Percentiles rank a stretch among this genome's conserved stretches.
phyloP scores from a whole-genome alignment of 2,113 vertebrate species.

The Lepisosteus oculatus region DNA sequence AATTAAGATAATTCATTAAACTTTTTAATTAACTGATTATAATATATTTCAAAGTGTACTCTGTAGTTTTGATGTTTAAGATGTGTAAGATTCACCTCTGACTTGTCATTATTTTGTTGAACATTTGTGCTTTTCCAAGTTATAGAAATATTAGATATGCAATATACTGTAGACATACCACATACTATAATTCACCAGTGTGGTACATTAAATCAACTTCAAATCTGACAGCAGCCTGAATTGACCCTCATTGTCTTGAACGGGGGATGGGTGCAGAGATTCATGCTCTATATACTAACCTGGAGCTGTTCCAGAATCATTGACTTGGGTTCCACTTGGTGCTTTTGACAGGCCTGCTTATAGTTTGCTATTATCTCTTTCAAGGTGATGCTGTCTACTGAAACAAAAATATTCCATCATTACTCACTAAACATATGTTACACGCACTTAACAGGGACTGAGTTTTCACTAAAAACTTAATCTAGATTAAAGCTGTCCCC shows the following conservation, averaged over 20 bases:
- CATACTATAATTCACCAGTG: not conserved
- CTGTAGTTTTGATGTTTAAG: too few species aligned
- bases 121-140: too few species aligned
- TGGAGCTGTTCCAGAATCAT: slow-evolving; percentile 61
- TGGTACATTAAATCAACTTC: not conserved
- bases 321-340: slow-evolving; percentile 56
- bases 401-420: slow-evolving; percentile 43
- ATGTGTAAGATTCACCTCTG: too few species aligned
- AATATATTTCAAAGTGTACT: too few species aligned
- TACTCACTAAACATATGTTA: slow-evolving; percentile 33
- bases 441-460: slow-evolving; percentile 31
- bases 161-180: not conserved
- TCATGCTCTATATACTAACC: slow-evolving; percentile 35
- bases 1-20: not conserved
- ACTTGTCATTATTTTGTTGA: too few species aligned
- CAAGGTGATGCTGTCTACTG: slow-evolving; percentile 55
- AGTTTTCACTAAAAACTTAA: slow-evolving; percentile 31
- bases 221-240: slow-evolving; percentile 2
- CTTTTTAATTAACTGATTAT: too few species aligned
- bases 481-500: slow-evolving; percentile 2
- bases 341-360: slow-evolving; percentile 59
- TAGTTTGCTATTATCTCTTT: slow-evolving; percentile 58
- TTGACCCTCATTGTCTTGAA: not conserved
- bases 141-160: too few species aligned
- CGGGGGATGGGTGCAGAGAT: not conserved